Base-by-base conservation (phyloP, 2,888 invertebrate genomes). In the Acanthosepion pharaonis region DNA sequence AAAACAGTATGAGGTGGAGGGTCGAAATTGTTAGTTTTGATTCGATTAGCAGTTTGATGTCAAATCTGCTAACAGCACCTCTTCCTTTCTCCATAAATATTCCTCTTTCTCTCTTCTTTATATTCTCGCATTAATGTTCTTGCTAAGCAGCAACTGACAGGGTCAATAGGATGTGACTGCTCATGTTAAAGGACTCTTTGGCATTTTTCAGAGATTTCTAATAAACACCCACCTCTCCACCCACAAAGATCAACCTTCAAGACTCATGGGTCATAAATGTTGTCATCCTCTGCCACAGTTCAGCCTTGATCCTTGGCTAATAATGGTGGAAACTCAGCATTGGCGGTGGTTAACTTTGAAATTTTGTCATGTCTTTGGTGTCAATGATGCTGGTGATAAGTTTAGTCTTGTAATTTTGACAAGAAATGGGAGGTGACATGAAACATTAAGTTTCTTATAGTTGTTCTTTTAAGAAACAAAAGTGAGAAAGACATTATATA, bases 21-120 rank as follows among this genome's bases (percentile, higher is more conserved):
- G 8, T 78, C 33, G n/a, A n/a, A 78, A 78, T 78, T 78, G 78
- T 78, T 78, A 78, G n/a, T 78, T 78, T 78, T 33, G n/a, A 78
- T 78, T 78, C n/a, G 78, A 78, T 78, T 78, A 78, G n/a, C 78
- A 78, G 78, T 78, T 78, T 78, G 78, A 78, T 78, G 78, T n/a
- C 78, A 78, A 78, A 78, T 78, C 78, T 78, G n/a, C 11, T 78
- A 11, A 23, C 78, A 33, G 9, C 78, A 3, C n/a, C 5, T 3
- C 78, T 11, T 33, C 78, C 78, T n/a, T 18, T 48, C 11, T 92
- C 48, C 3, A 42, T 42, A 42, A 42, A 42, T 42, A 42, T 42
- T 42, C 42, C 42, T 42, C 2, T 42, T 42, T 48, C 25, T 49
- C 92, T 28, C 48, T 23, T 92, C 20, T 18, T 20, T 23, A n/a